Conservation (phyloP, 2,797 vertebrate species). For the Danio aesculapii region DNA sequence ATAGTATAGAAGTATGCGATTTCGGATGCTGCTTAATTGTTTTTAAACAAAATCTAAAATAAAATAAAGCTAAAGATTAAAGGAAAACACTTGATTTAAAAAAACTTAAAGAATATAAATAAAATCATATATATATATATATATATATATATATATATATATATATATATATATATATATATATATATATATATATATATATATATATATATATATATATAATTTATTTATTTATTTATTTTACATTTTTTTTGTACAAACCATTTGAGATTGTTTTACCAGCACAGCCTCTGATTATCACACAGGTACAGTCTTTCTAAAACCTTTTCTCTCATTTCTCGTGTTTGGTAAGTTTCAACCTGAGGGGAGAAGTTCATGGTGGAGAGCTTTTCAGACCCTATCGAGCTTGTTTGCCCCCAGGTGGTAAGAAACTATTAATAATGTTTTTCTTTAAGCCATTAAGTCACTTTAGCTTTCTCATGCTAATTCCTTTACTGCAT, state of each 20-base stretch:
- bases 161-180: too few species aligned
- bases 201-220: too few species aligned
- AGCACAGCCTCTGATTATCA: background rate
- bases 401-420: conserved; percentile 80
- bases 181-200: too few species aligned
- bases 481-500: background rate
- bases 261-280: background rate
- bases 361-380: conserved; percentile 76
- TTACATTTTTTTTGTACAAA: background rate
- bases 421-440: conserved; percentile 67
- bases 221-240: too few species aligned
- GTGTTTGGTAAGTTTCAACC: conserved; percentile 78
- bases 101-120: too few species aligned
- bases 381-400: conserved; percentile 78
- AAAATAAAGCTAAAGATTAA: background rate
- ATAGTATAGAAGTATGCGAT: too few species aligned
- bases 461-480: background rate
- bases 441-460: background rate
- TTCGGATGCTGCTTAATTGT: too few species aligned
- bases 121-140: too few species aligned
- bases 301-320: background rate
- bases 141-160: too few species aligned
- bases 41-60: background rate
- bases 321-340: background rate
- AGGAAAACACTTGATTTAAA: too few species aligned